Conservation (phyloP, 2,797 vertebrate genomes). For the Sylvia borin region DNA sequence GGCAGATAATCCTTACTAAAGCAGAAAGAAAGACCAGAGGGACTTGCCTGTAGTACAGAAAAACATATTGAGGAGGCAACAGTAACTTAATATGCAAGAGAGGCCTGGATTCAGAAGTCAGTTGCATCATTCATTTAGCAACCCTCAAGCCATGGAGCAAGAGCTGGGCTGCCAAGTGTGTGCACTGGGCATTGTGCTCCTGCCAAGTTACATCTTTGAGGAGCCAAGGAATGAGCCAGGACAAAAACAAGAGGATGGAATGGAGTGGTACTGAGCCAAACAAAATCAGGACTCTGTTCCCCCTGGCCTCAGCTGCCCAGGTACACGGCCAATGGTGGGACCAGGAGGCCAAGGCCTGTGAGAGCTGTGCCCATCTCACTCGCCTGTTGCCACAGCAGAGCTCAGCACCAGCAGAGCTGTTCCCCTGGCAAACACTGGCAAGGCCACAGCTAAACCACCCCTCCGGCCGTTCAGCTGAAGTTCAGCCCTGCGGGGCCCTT, state of each 20-base stretch:
- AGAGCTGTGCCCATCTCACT: not conserved
- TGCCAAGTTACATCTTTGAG: conserved; percentile 27
- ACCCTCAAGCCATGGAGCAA: conserved; percentile 24
- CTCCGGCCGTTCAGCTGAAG: not conserved
- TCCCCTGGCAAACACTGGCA: not conserved
- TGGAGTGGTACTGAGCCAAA: not conserved
- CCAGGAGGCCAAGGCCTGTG: not conserved
- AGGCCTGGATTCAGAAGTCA: conserved; percentile 26
- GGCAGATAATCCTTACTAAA: not conserved
- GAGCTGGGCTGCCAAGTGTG: conserved; percentile 50
- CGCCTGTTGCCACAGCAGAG: not conserved
- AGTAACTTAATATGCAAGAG: conserved; percentile 51
- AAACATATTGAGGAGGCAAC: conserved; percentile 32
- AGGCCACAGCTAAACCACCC: not conserved
- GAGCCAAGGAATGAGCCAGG: conserved; percentile 35
- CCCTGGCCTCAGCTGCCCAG: not conserved
- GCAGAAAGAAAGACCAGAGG: not conserved
- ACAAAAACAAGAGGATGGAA: conserved; percentile 28
- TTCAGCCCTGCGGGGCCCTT: not conserved
- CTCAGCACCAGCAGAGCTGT: rapidly evolving
- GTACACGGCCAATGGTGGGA: not conserved
- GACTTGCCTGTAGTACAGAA: conserved; percentile 1
- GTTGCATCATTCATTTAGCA: conserved; percentile 66
- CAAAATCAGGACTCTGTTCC: not conserved
- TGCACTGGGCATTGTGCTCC: conserved; percentile 34